Percentiles rank a stretch among this genome's conserved stretches.
phyloP scores from a whole-genome alignment of 1,140 invertebrate genomes.

The Zaprionus camerounensis region DNA sequence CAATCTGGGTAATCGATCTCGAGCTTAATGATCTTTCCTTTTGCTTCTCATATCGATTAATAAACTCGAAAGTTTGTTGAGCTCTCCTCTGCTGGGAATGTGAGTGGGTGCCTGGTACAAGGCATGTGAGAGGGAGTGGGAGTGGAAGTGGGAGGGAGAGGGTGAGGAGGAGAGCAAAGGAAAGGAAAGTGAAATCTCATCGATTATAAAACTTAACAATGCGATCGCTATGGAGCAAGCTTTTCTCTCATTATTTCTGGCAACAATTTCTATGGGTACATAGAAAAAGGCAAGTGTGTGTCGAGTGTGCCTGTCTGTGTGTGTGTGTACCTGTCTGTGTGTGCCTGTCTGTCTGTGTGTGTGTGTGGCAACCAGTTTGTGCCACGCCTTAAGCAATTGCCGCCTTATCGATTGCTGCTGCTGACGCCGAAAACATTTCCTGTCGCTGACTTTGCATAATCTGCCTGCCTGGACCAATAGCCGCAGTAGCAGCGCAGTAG shows the following conservation, averaged over 20 bases:
- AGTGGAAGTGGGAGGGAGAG: neutral
- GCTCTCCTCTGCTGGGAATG: neutral
- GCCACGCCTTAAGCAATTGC: conserved; percentile 15
- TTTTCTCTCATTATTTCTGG: conserved; percentile 50
- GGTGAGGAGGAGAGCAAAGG: neutral
- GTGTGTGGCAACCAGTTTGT: conserved; percentile 39
- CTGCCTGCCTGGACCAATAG: conserved; percentile 29
- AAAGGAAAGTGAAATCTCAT: conserved; percentile 69
- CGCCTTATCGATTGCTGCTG: conserved; percentile 24
- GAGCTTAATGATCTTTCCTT: neutral
- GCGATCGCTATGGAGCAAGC: conserved; percentile 9
- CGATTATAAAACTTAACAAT: conserved; percentile 64
- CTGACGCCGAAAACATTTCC: conserved; percentile 51
- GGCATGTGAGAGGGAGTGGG: conserved; percentile 12
- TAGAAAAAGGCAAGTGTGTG: conserved; percentile 5
- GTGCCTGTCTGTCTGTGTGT: neutral
- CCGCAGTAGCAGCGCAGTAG: conserved; percentile 13
- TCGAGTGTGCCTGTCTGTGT: conserved; percentile 17
- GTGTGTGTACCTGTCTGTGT: neutral
- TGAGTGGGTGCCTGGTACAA: conserved; percentile 12
- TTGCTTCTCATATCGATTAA: neutral
- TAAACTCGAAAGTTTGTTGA: neutral
- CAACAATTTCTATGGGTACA: conserved; percentile 51
- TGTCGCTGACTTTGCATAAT: conserved; percentile 72
- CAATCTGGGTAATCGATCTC: neutral